Conservation (phyloP, 2,113 vertebrate genomes). For the Psettodes erumei region DNA sequence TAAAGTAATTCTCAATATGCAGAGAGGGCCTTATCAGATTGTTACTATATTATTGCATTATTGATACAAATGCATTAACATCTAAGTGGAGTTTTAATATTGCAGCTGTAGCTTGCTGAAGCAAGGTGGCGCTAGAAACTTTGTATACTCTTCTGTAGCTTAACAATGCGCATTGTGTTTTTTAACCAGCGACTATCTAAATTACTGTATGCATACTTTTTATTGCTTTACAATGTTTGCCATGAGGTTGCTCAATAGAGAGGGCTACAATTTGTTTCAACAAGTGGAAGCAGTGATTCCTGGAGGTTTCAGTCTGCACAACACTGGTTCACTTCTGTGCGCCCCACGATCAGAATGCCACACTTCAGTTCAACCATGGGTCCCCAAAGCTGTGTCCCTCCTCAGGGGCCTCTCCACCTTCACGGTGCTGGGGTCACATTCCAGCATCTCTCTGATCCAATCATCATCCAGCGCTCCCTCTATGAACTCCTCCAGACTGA, state of each 20-base stretch:
- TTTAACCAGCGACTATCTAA: not conserved
- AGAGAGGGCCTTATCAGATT: not conserved
- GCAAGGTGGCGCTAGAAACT: too few relatives aligned
- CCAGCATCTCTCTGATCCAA: constrained; percentile 83
- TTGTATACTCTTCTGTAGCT: too few relatives aligned
- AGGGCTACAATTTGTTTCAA: not conserved
- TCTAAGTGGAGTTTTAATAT: not conserved
- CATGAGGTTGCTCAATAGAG: not conserved
- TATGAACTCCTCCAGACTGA: constrained; percentile 83
- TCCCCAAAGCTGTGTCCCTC: constrained; percentile 36
- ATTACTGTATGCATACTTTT: not conserved
- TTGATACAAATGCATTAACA: not conserved
- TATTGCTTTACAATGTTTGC: not conserved
- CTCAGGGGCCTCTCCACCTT: constrained; percentile 71
- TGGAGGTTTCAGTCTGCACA: constrained; percentile 6
- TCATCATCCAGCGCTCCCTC: constrained; percentile 79
- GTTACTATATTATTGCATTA: not conserved
- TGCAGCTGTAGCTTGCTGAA: too few relatives aligned
- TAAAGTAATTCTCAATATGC: not conserved
- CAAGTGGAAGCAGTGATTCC: not conserved
- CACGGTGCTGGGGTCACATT: constrained; percentile 81
- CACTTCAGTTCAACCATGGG: constrained; percentile 33
- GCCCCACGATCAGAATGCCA: constrained; percentile 13
- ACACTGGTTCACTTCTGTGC: not conserved
- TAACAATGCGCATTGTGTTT: too few relatives aligned